phyloP scores from a whole-genome alignment of 1,140 invertebrate genomes.

The Heliconius eleuchia region DNA sequence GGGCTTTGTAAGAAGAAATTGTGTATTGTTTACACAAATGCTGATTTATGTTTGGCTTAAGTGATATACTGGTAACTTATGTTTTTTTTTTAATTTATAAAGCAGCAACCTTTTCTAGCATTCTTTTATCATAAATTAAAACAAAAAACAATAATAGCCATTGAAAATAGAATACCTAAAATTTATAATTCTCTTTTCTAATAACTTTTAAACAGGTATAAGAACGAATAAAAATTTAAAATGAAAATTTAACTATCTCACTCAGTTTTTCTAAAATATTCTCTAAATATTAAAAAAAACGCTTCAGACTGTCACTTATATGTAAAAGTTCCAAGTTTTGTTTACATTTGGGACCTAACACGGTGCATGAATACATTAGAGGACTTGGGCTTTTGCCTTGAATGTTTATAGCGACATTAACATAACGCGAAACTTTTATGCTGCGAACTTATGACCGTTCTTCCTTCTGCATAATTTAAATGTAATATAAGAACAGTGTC shows the following conservation, averaged over 20 bases:
- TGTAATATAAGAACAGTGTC: background rate
- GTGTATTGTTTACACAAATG: slow-evolving; percentile 32
- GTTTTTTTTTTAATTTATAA: background rate
- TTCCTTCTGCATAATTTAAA: background rate
- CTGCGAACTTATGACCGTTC: background rate
- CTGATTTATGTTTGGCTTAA: slow-evolving; percentile 29
- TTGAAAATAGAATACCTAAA: too few relatives aligned
- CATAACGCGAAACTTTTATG: slow-evolving; percentile 24
- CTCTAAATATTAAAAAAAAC: background rate
- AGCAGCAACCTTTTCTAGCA: too few relatives aligned
- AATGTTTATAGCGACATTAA: slow-evolving; percentile 56
- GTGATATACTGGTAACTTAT: background rate
- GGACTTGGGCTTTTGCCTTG: slow-evolving; percentile 53
- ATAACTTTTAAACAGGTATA: too few relatives aligned
- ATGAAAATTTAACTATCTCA: background rate
- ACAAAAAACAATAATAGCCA: too few relatives aligned
- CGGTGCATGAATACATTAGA: slow-evolving; percentile 55
- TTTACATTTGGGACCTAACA: slow-evolving; percentile 50
- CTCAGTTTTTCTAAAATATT: background rate
- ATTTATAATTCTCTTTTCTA: too few relatives aligned
- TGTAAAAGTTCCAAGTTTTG: slow-evolving; percentile 29
- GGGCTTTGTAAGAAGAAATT: slow-evolving; percentile 33
- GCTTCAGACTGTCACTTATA: slow-evolving; percentile 25
- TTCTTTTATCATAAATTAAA: too few relatives aligned
- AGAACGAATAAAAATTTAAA: too few relatives aligned